A percentile compares a stretch with the other conserved stretches of the same genome.
These are phyloP conservation scores for Philopotamus ludificatus DNA, from an alignment of 1,140 invertebrate species.

Conservation along the genomic window DNA sequence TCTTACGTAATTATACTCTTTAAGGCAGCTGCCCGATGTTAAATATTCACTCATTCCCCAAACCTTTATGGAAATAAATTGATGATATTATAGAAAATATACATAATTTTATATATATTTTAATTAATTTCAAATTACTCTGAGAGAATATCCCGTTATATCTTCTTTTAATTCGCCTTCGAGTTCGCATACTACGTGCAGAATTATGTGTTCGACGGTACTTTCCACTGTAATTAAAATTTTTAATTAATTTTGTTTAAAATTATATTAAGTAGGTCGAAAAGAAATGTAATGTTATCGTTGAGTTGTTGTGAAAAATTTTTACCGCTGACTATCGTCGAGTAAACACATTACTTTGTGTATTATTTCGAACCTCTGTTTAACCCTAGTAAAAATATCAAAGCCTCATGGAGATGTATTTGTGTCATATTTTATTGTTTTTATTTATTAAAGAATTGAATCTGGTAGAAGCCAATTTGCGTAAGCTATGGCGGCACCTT, in stretches of 20 bases:
- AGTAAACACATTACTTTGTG: too few species aligned
- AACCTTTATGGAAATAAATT: slow-evolving; percentile 62
- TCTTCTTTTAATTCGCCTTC: slow-evolving; percentile 68
- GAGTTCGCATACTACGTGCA: slow-evolving; percentile 80
- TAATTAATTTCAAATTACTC: slow-evolving; percentile 44
- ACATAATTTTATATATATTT: background rate
- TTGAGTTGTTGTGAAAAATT: too few species aligned
- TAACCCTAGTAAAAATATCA: too few species aligned
- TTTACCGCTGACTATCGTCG: too few species aligned
- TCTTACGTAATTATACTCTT: slow-evolving; percentile 91
- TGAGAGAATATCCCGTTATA: slow-evolving; percentile 66
- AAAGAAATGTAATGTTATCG: too few species aligned
- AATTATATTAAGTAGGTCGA: background rate
- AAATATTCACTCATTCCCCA: slow-evolving; percentile 82
- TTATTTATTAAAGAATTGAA: too few species aligned
- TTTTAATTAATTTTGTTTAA: background rate
- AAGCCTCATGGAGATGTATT: too few species aligned
- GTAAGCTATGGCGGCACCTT: too few species aligned
- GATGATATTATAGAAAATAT: slow-evolving; percentile 34
- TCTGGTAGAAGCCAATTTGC: too few species aligned
- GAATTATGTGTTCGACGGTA: slow-evolving; percentile 82
- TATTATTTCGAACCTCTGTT: background rate
- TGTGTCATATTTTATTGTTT: too few species aligned
- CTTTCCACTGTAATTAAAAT: slow-evolving; percentile 70
- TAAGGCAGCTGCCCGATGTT: slow-evolving; percentile 64